These are phyloP conservation scores for Calosoma granatense DNA, from an alignment of 1,140 invertebrate genomes.

Conservation along the genomic window DNA sequence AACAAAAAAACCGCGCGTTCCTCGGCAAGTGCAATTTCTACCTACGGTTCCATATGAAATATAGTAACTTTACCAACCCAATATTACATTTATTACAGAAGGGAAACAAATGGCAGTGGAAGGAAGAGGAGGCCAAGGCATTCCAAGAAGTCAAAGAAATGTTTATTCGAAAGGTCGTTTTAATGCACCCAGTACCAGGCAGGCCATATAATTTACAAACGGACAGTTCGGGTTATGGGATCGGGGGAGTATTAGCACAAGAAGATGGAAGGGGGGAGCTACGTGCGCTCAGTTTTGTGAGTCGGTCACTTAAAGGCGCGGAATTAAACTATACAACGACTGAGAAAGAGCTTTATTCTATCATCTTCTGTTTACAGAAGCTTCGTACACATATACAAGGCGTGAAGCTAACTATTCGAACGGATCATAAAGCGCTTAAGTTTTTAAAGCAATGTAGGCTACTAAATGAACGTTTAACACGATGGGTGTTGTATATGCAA, in stretches of 20 bases:
- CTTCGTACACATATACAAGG: conserved; percentile 1
- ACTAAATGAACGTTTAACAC: conserved; percentile 29
- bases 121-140: neutral
- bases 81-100: neutral
- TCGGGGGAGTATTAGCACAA: conserved; percentile 23
- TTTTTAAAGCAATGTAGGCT: conserved; percentile 34
- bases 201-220: conserved; percentile 20
- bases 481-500: conserved; percentile 34
- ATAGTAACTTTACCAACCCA: neutral
- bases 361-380: neutral
- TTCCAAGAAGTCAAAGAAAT: neutral
- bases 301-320: conserved; percentile 15
- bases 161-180: neutral
- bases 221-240: conserved; percentile 16
- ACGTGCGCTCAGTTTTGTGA: conserved; percentile 21
- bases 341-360: neutral
- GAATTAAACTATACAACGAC: neutral
- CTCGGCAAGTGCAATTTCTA: neutral
- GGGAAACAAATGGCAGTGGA: neutral
- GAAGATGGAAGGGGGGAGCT: conserved; percentile 14
- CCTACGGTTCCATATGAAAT: neutral
- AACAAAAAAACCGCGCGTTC: neutral
- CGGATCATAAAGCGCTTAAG: conserved; percentile 36
- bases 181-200: neutral
- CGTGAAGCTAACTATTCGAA: conserved; percentile 24